phyloP scores from a whole-genome alignment of 2,113 vertebrate genomes.

The Ibidorhyncha struthersii region DNA sequence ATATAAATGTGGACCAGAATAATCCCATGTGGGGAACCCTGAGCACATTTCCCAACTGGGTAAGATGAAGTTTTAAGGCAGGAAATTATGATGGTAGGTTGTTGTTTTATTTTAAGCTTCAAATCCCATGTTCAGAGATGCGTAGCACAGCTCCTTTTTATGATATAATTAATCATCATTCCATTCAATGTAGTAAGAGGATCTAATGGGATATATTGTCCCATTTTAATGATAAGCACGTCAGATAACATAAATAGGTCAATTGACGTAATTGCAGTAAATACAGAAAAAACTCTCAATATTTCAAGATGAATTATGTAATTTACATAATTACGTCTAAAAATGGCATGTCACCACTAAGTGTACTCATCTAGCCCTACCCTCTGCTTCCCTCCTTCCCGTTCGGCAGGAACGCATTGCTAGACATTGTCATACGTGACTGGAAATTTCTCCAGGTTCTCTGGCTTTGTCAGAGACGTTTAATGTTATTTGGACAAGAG shows the following conservation, averaged over 20 bases:
- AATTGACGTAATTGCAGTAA: slow-evolving; percentile 79
- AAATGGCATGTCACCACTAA: slow-evolving; percentile 65
- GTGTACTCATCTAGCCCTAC: slow-evolving; percentile 17
- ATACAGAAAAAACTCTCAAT: slow-evolving; percentile 64
- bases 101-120: slow-evolving; percentile 57
- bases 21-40: slow-evolving; percentile 2
- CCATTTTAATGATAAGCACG: slow-evolving; percentile 73
- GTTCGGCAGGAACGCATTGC: neutral
- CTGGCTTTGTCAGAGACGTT: neutral
- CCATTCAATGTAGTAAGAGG: slow-evolving; percentile 68
- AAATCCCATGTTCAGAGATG: slow-evolving; percentile 67
- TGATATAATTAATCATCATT: slow-evolving; percentile 70
- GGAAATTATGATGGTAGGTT: neutral
- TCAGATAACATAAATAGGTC: slow-evolving; percentile 80
- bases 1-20: neutral
- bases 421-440: neutral
- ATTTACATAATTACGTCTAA: slow-evolving; percentile 77
- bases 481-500: neutral
- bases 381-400: neutral
- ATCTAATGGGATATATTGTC: slow-evolving; percentile 76
- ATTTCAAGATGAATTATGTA: slow-evolving; percentile 67
- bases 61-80: neutral
- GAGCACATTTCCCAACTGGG: neutral
- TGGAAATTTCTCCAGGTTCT: slow-evolving; percentile 31
- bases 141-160: slow-evolving; percentile 68